These are phyloP conservation scores for Idaea dimidiata DNA, from an alignment of 2,888 invertebrate genomes.

Conservation along the genomic window DNA sequence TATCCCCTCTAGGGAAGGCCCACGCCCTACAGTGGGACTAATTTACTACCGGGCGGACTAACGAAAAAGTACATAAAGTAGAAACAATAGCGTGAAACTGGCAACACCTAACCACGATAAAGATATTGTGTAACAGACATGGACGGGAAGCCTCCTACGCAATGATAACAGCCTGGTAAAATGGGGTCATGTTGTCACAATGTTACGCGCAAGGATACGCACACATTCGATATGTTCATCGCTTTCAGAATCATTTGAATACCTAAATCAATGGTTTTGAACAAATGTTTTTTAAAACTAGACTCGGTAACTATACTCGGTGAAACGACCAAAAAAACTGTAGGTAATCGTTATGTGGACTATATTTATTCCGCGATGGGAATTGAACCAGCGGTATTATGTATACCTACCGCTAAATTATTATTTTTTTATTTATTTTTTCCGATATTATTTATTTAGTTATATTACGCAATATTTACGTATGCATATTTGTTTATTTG, in stretches of 20 bases:
- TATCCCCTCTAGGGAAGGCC: too few species aligned
- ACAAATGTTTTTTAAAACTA: slow-evolving; percentile 1
- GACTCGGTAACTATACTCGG: too few species aligned
- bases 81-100: neutral
- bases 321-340: too few species aligned
- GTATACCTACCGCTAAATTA: too few species aligned
- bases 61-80: too few species aligned
- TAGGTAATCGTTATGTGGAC: too few species aligned
- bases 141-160: slow-evolving; percentile 57
- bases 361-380: neutral
- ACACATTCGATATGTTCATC: slow-evolving; percentile 21
- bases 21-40: too few species aligned
- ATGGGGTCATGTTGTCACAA: slow-evolving; percentile 69
- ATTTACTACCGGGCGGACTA: too few species aligned
- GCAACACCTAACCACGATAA: slow-evolving; percentile 17
- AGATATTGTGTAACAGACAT: slow-evolving; percentile 29
- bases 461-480: too few species aligned
- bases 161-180: slow-evolving; percentile 60
- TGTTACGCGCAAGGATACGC: slow-evolving; percentile 53
- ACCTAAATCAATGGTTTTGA: neutral
- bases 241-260: neutral
- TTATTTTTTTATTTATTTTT: too few species aligned
- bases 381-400: neutral
- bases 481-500: too few species aligned
- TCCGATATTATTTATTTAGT: too few species aligned